Evolutionary conservation across 2,113 vertebrate genomes (phyloP).

Genomic region (Embiotoca jacksoni): DNA sequence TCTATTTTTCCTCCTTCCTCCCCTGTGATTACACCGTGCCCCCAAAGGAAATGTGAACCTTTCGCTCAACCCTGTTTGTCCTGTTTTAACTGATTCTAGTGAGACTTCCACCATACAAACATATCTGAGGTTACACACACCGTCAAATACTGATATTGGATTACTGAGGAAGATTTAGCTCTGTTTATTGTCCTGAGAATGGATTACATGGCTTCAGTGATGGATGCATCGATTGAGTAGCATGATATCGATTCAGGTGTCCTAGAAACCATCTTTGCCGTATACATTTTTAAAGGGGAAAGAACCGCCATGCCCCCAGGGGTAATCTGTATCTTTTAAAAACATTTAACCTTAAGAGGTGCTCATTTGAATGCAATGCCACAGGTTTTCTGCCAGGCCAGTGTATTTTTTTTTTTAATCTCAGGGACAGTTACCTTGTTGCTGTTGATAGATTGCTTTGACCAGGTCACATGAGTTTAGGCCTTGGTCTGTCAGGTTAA

Average conservation of each 20-base stretch:
- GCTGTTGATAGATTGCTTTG: slow-evolving; percentile 3
- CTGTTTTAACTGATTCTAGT: slow-evolving; percentile 21
- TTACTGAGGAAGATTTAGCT: background rate
- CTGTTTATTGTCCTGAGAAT: background rate
- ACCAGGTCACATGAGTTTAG: slow-evolving; percentile 21
- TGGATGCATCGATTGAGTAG: background rate
- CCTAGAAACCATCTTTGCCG: background rate
- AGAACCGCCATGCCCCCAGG: background rate
- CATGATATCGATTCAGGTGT: background rate
- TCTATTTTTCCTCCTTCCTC: slow-evolving; percentile 47
- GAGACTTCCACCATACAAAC: background rate
- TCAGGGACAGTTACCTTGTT: slow-evolving; percentile 1
- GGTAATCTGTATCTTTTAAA: background rate
- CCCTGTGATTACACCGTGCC: slow-evolving; percentile 50
- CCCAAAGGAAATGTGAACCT: slow-evolving; percentile 48
- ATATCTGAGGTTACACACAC: background rate
- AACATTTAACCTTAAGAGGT: background rate
- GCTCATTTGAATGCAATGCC: slow-evolving; percentile 15
- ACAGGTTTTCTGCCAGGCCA: background rate
- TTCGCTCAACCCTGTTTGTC: slow-evolving; percentile 16
- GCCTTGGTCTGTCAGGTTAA: slow-evolving; percentile 7
- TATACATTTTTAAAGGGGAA: background rate
- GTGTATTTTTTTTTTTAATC: background rate
- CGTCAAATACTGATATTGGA: background rate
- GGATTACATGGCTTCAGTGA: slow-evolving; percentile 1